Conservation (phyloP, 2,797 vertebrate species). For the Melanotaenia parkinsoni region DNA sequence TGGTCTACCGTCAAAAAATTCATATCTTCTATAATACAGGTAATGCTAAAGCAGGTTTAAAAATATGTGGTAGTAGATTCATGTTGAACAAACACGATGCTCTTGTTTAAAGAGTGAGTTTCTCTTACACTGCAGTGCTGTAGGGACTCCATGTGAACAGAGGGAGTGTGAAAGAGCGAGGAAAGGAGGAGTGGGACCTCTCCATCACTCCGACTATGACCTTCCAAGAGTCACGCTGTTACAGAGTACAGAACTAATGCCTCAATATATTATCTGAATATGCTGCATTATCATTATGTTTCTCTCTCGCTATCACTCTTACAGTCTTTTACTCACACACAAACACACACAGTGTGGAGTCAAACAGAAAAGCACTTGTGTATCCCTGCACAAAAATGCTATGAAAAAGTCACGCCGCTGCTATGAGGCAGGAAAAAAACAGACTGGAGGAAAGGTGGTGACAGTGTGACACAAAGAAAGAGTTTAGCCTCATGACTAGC, state of each 20-base stretch:
- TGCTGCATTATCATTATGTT: slow-evolving; percentile 72
- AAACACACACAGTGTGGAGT: slow-evolving; percentile 21
- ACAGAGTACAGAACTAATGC: slow-evolving; percentile 74
- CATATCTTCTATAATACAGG: background rate
- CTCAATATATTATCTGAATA: slow-evolving; percentile 74
- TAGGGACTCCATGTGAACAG: slow-evolving; percentile 43
- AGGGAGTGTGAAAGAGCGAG: slow-evolving; percentile 53
- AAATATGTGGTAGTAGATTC: slow-evolving; percentile 20
- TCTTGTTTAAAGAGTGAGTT: slow-evolving; percentile 39
- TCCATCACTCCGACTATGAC: slow-evolving; percentile 73
- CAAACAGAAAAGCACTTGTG: slow-evolving; percentile 8
- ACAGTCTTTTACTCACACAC: slow-evolving; percentile 41
- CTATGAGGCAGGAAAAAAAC: slow-evolving; percentile 35
- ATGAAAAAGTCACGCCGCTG: slow-evolving; percentile 43
- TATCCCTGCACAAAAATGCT: slow-evolving; percentile 23
- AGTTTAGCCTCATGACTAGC: slow-evolving; percentile 13
- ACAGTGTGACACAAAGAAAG: slow-evolving; percentile 7
- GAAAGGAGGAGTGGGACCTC: slow-evolving; percentile 67
- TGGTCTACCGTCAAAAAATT: background rate
- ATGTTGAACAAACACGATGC: slow-evolving; percentile 21
- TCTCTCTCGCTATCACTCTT: slow-evolving; percentile 40
- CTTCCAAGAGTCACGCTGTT: slow-evolving; percentile 76
- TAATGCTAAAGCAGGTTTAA: slow-evolving; percentile 18
- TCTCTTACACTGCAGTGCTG: slow-evolving; percentile 45
- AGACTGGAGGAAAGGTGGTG: slow-evolving; percentile 19